Evolutionary conservation across 2,888 invertebrate species (phyloP), one percentile per base, ranked within the genome.

Genomic region (Stenoptilia bipunctidactyla): DNA sequence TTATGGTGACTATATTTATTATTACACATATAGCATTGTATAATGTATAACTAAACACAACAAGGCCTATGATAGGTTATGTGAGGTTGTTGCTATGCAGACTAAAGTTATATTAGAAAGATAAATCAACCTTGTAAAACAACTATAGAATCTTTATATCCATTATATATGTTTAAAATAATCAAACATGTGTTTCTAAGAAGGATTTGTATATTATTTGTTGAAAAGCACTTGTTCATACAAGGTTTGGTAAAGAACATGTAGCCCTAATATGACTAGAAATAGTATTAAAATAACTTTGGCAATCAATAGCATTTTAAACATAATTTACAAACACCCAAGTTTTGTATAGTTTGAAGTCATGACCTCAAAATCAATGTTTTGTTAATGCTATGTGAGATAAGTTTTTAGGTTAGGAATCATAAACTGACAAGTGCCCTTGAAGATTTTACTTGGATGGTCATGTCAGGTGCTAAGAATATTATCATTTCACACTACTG

Each of bases 371-470:
- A 20, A 20, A 5, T 20, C 20, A 20, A 5, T 20, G n/a, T n/a
- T n/a, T n/a, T n/a, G n/a, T n/a, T 5, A 44, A 45, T 56, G 3
- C 20, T 20, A 20, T 3, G 20, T 44, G 50, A 57, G 57, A 50
- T 55, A 54, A 58, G 59, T 69, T 69, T 73, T 65, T 71, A 74
- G 75, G 77, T 76, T 80, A 75, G 68, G 61, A 67, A 64, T 54
- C 8, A 20, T 8, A 20, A 8, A 20, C 8, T 20, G 20, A 12
- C 50, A 61, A 64, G 60, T 72, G 75, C 69, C 75, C 73, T 73
- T 75, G 75, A 70, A 59, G 55, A 59, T 59, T 61, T 55, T 61
- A 60, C 56, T 61, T 59, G 60, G 61, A 69, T 74, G 66, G 59
- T 61, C 62, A 55, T 54, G 57, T 49, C 59, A 58, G 59, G 62